Conservation (phyloP, 2,113 vertebrate species). For the Natator depressus region DNA sequence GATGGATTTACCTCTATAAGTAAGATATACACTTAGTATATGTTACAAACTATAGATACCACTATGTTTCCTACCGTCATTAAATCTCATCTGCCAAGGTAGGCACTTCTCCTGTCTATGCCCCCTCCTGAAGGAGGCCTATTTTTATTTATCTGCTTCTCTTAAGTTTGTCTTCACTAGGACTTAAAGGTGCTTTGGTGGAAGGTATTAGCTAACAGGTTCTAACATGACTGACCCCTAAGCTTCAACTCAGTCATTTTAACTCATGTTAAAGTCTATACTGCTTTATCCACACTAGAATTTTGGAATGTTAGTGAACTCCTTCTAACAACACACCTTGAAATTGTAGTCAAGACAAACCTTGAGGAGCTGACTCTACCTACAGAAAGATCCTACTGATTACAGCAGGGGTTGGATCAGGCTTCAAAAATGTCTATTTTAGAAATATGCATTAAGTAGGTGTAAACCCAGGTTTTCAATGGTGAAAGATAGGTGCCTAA, state of each 20-base stretch:
- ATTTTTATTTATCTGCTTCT: background rate
- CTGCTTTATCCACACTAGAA: background rate
- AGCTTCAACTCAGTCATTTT: background rate
- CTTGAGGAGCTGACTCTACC: background rate
- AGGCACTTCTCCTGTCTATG: background rate
- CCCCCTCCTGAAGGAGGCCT: background rate
- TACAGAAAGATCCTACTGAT: background rate
- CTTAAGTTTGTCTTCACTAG: background rate
- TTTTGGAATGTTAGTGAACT: background rate
- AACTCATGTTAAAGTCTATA: fast-evolving
- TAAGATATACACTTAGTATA: background rate
- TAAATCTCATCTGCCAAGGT: background rate
- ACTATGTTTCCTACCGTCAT: background rate
- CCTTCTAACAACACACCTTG: background rate
- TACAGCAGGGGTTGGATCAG: background rate
- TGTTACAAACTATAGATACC: background rate
- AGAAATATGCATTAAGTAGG: background rate
- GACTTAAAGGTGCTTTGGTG: background rate
- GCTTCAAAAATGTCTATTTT: background rate
- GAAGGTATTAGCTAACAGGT: background rate
- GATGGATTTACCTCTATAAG: background rate
- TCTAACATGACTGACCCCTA: background rate
- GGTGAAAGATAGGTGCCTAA: background rate
- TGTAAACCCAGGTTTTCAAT: background rate
- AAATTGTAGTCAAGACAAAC: background rate